Base-by-base conservation (phyloP, 2,888 invertebrate genomes). In the Eucriotettix oculatus region DNA sequence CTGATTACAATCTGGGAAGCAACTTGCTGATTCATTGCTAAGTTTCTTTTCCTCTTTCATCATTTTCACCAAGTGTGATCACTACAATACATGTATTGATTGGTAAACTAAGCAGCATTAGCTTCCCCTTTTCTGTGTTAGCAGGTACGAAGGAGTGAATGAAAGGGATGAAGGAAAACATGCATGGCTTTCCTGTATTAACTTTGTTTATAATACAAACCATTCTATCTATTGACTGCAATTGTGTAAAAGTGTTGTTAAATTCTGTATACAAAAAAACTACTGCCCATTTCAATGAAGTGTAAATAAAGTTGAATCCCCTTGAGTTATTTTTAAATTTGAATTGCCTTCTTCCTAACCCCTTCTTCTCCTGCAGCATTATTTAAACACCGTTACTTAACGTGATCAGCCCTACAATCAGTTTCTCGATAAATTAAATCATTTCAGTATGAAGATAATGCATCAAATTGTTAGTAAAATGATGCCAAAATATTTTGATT, bases 281-380 rank as follows among this genome's bases (percentile, higher is more conserved):
- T 42, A 58, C 52, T 61, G 59, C 58, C 59, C 53, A 58, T 60
- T 62, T 62, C 57, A 60, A 57, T 58, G 60, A 63, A 61, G 52
- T 63, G 63, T 63, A 63, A 61, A 63, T 63, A 63, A 63, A 59
- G 58, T 63, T 61, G 56, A 58, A 48, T 58, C 43, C 59, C 61
- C 61, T 57, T 58, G n/a, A 53, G 12, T 3, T 48, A 14, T 48
- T 14, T n/a, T 48, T 48, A 29, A 29, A 5, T 29, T 29, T 29
- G 29, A 5, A 29, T 29, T 29, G 29, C 29, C 29, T 29, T 29
- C 7, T 2, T 29, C 29, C 29, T 29, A 29, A 29, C 29, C 29
- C 7, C 29, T 29, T 29, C 7, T 29, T 29, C 7, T 29, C 29
- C 29, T 29, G 29, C 29, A 5, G 29, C n/a, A n/a, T 29, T 2